These are phyloP conservation scores for Denticeps clupeoides DNA, from an alignment of 2,797 vertebrate species.

Conservation along the genomic window DNA sequence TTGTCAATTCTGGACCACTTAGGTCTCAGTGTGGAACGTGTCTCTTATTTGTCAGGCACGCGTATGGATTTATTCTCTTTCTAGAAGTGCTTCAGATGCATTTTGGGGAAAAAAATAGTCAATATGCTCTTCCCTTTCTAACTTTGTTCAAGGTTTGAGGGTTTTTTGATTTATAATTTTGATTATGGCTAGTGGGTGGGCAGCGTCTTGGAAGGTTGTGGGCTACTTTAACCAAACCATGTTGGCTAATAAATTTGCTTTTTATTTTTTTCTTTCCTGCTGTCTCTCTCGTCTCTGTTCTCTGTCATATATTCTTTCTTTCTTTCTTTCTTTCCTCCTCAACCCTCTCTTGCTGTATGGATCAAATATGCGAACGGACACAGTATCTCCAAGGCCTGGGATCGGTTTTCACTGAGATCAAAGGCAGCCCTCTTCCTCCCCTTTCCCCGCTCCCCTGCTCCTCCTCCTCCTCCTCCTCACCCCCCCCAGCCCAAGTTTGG, in stretches of 20 bases:
- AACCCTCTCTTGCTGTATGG: slow-evolving; percentile 48
- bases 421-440: slow-evolving; percentile 59
- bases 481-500: slow-evolving; percentile 50
- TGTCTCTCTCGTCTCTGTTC: slow-evolving; percentile 6
- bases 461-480: slow-evolving; percentile 20
- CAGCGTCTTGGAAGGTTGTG: no score
- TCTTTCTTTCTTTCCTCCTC: slow-evolving; percentile 33
- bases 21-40: no score
- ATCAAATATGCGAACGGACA: slow-evolving; percentile 40
- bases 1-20: no score
- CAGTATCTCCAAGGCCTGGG: slow-evolving; percentile 65
- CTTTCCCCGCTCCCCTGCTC: slow-evolving; percentile 48
- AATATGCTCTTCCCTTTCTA: slow-evolving; percentile 42
- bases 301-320: slow-evolving; percentile 34
- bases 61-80: no score
- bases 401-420: slow-evolving; percentile 67
- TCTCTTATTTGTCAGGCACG: no score
- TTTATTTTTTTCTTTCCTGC: slow-evolving; percentile 26
- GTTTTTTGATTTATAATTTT: no score
- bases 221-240: no score
- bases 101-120: no score
- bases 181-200: no score
- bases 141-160: no score
- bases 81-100: no score
- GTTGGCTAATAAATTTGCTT: no score